Conservation (phyloP, 2,888 invertebrate genomes). For the Helleia helle region DNA sequence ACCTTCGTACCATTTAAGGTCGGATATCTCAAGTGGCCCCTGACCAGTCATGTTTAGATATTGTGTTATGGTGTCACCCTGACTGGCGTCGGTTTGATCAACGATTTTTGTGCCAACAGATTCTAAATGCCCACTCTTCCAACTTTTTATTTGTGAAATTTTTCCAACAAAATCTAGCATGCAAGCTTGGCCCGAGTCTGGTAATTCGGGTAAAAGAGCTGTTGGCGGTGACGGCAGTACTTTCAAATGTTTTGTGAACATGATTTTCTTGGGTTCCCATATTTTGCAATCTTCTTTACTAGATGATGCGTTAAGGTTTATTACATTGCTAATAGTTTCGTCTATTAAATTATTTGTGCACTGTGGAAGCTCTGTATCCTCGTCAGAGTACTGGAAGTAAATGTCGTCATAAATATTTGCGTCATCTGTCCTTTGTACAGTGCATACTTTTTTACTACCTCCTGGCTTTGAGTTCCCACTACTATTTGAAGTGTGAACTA, state of each 20-base stretch:
- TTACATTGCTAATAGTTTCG: slow-evolving; percentile 70
- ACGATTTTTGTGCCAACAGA: slow-evolving; percentile 55
- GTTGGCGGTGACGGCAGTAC: slow-evolving; percentile 50
- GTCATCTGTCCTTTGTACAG: slow-evolving; percentile 49
- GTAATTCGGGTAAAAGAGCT: slow-evolving; percentile 46
- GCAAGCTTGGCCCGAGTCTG: slow-evolving; percentile 48
- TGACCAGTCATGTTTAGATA: slow-evolving; percentile 58
- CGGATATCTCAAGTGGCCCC: slow-evolving; percentile 55
- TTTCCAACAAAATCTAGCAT: slow-evolving; percentile 60
- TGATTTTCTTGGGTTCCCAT: slow-evolving; percentile 4
- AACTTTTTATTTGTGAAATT: slow-evolving; percentile 56
- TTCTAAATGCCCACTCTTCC: slow-evolving; percentile 57
- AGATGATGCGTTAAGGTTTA: slow-evolving; percentile 65
- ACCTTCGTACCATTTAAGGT: slow-evolving; percentile 61
- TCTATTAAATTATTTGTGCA: slow-evolving; percentile 56
- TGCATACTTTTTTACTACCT: slow-evolving; percentile 64
- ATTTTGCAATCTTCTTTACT: slow-evolving; percentile 48
- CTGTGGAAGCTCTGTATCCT: slow-evolving; percentile 71
- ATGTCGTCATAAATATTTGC: slow-evolving; percentile 61
- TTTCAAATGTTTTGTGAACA: slow-evolving; percentile 47
- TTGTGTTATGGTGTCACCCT: slow-evolving; percentile 50
- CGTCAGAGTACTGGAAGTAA: slow-evolving; percentile 74
- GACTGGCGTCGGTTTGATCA: slow-evolving; percentile 58
- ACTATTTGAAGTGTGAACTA: slow-evolving; percentile 57
- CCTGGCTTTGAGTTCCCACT: slow-evolving; percentile 67